These are phyloP conservation scores for Megaceryle maxima DNA, from an alignment of 2,113 vertebrate species.

Conservation along the genomic window DNA sequence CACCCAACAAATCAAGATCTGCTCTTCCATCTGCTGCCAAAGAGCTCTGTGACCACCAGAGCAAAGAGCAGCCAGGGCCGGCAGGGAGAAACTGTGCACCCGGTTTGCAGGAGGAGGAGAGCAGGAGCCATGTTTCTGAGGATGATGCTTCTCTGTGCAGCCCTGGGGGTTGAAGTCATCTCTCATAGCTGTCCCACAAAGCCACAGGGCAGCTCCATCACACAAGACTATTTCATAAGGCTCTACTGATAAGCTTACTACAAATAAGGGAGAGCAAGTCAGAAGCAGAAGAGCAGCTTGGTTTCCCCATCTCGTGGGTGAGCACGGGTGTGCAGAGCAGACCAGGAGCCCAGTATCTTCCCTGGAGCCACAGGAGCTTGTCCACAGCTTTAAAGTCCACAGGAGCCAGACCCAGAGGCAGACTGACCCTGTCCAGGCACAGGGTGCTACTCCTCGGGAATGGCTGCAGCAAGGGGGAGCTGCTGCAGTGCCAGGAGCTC, in stretches of 20 bases:
- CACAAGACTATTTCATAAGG: background rate
- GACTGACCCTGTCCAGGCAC: background rate
- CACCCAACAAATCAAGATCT: background rate
- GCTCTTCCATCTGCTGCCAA: background rate
- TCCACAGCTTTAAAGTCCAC: background rate
- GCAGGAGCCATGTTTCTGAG: background rate
- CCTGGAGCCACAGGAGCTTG: background rate
- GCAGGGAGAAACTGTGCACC: background rate
- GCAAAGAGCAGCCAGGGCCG: background rate
- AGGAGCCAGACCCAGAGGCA: background rate
- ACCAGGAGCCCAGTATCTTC: background rate
- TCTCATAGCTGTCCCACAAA: background rate
- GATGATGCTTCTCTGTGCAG: background rate
- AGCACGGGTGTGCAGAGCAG: background rate
- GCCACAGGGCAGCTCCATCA: background rate
- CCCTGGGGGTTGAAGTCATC: background rate
- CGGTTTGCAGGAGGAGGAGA: background rate
- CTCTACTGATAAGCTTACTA: background rate
- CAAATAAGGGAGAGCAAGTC: background rate
- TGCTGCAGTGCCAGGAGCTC: background rate
- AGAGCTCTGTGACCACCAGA: background rate
- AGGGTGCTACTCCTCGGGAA: background rate
- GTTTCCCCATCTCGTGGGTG: background rate
- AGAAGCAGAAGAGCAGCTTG: background rate
- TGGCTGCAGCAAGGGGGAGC: background rate